A percentile compares a stretch with the other conserved stretches of the same genome.
Evolutionary conservation across 2,113 vertebrate species (phyloP).

Genomic region (Bostrychus sinensis): DNA sequence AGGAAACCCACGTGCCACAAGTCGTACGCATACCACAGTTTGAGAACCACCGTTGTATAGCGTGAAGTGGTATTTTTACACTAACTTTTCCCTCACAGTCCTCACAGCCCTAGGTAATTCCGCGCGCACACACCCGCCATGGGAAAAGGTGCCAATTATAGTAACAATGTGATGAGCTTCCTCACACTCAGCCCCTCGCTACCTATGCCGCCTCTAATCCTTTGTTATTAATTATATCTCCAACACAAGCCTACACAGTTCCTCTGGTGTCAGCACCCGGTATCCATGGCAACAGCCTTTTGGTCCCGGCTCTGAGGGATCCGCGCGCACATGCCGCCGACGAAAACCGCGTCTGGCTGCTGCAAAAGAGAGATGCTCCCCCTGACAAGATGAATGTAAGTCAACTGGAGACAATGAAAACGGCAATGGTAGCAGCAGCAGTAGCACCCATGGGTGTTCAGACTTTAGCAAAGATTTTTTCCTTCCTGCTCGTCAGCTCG

Average conservation of each 20-base stretch:
- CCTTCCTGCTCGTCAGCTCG: too few relatives aligned
- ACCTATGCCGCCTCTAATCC: slow-evolving; percentile 74
- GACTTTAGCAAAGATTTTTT: background rate
- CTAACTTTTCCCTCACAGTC: slow-evolving; percentile 38
- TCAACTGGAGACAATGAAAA: slow-evolving; percentile 14
- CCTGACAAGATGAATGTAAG: slow-evolving; percentile 39
- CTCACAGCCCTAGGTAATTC: slow-evolving; percentile 18
- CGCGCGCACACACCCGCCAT: slow-evolving; percentile 26
- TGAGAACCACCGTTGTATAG: slow-evolving; percentile 17
- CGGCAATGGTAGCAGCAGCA: slow-evolving; percentile 2
- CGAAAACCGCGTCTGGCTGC: slow-evolving; percentile 34
- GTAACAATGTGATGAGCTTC: slow-evolving; percentile 69
- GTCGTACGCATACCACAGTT: background rate
- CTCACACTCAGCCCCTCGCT: slow-evolving; percentile 60
- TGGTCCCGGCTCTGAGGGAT: slow-evolving; percentile 58
- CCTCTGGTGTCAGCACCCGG: slow-evolving; percentile 72
- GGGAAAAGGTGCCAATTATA: slow-evolving; percentile 65
- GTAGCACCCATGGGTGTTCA: background rate
- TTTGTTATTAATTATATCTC: slow-evolving; percentile 80
- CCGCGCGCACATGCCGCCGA: slow-evolving; percentile 37
- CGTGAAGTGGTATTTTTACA: slow-evolving; percentile 1
- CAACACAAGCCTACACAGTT: slow-evolving; percentile 77
- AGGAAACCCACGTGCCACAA: background rate
- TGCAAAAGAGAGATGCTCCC: slow-evolving; percentile 19
- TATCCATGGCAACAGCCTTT: slow-evolving; percentile 80